These are phyloP conservation scores for Scomber japonicus DNA, from an alignment of 2,113 vertebrate genomes.

Conservation along the genomic window DNA sequence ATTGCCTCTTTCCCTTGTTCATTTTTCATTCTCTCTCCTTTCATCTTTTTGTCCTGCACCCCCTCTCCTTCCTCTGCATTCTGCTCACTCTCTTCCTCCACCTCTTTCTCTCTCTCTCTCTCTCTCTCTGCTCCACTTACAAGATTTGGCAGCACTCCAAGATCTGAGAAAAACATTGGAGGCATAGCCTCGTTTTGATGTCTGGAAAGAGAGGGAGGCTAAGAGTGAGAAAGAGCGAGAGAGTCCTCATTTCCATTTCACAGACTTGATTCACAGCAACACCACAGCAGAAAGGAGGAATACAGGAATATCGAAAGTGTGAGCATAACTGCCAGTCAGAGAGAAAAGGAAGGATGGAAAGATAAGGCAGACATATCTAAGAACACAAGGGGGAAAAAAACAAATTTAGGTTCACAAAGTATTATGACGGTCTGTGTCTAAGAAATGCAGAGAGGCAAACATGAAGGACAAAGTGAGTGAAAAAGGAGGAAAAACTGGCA, in stretches of 20 bases:
- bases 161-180: conserved; percentile 84
- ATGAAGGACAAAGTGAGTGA: background rate
- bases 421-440: conserved; percentile 52
- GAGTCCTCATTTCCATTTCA: conserved; percentile 83
- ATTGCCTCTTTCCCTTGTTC: conserved; percentile 71
- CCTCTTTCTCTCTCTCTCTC: conserved; percentile 39
- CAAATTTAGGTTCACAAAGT: conserved; percentile 39
- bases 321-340: conserved; percentile 68
- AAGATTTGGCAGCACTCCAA: conserved; percentile 89
- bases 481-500: background rate
- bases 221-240: conserved; percentile 68
- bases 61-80: conserved; percentile 73
- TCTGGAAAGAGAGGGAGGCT: conserved; percentile 79
- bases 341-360: conserved; percentile 63
- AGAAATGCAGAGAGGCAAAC: conserved; percentile 30
- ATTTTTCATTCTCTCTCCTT: conserved; percentile 76
- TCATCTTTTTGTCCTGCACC: conserved; percentile 77
- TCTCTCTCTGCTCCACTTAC: conserved; percentile 82
- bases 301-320: conserved; percentile 50
- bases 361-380: conserved; percentile 41
- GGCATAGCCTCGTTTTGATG: conserved; percentile 89
- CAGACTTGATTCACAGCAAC: conserved; percentile 73
- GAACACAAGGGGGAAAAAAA: conserved; percentile 44
- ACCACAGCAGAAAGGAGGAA: conserved; percentile 61
- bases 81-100: conserved; percentile 68